phyloP scores from a whole-genome alignment of 30 jellyfish, hydroid and myxozoan species.

The Sanderia malayensis region DNA sequence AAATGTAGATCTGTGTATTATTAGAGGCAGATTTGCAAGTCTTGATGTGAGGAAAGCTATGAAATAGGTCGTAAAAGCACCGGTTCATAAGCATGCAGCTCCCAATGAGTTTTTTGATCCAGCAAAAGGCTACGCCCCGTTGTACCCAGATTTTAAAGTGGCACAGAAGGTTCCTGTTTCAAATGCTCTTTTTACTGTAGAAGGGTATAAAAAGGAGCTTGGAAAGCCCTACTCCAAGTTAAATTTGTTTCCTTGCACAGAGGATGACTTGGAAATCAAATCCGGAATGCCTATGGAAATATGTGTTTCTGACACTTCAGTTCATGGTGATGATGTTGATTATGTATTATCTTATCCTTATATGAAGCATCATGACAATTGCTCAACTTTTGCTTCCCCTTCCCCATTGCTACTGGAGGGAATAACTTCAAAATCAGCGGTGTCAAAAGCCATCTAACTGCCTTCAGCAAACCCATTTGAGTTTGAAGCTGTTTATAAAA shows the following conservation, averaged over 20 bases:
- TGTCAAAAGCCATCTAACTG: background rate
- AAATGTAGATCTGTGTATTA: background rate
- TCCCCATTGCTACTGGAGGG: background rate
- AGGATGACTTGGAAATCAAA: background rate
- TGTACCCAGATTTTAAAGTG: background rate
- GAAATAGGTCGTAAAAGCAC: background rate
- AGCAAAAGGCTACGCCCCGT: background rate
- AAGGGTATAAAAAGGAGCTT: background rate
- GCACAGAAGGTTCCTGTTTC: background rate
- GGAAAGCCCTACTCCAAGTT: conserved; percentile 7
- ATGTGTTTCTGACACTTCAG: background rate
- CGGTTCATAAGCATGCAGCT: background rate
- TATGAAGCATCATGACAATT: background rate
- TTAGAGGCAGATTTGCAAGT: background rate
- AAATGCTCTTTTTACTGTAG: conserved; percentile 3
- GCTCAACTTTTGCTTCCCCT: background rate
- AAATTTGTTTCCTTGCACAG: background rate
- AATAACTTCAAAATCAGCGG: background rate
- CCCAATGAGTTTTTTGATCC: background rate
- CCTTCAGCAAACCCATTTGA: background rate
- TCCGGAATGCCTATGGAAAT: background rate
- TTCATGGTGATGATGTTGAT: background rate
- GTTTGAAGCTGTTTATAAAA: background rate
- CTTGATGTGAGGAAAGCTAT: background rate
- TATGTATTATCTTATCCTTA: background rate